Evolutionary conservation across 2,888 invertebrate genomes (phyloP).

Genomic region (Caenorhabditis sulstoni): DNA sequence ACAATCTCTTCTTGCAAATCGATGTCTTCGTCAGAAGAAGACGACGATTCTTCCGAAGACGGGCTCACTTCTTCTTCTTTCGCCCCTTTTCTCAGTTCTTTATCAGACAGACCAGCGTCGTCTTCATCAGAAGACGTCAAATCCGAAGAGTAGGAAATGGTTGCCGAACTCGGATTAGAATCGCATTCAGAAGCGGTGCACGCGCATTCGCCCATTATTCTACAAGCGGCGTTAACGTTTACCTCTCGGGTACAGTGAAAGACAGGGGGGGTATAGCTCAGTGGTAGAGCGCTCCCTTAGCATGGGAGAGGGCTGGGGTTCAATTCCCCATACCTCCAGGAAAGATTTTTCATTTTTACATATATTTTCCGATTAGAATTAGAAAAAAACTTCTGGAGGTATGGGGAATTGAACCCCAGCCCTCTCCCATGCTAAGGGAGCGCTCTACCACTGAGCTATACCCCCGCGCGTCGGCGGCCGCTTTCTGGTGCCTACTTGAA

Average conservation of each 20-base stretch:
- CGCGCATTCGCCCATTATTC: conserved; percentile 28
- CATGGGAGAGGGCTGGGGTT: conserved; percentile 77
- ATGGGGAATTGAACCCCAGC: conserved; percentile 76
- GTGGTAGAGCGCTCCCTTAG: conserved; percentile 78
- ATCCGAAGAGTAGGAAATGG: conserved; percentile 6
- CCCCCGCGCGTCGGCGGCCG: conserved; percentile 44
- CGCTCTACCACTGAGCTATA: conserved; percentile 77
- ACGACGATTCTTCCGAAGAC: conserved; percentile 19
- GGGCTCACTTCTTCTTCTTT: not conserved
- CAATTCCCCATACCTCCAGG: conserved; percentile 74
- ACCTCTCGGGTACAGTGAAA: too few species aligned
- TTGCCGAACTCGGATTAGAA: not conserved
- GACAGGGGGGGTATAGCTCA: conserved; percentile 69
- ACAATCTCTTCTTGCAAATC: conserved; percentile 8
- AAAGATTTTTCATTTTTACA: conserved; percentile 47
- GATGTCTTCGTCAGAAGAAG: conserved; percentile 13
- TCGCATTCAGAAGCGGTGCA: conserved; percentile 27
- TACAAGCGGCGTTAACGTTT: not conserved
- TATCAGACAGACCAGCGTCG: not conserved
- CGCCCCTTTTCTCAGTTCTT: not conserved
- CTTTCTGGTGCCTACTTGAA: conserved; percentile 1
- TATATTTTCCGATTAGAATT: too few species aligned
- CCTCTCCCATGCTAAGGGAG: conserved; percentile 75
- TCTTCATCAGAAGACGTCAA: conserved; percentile 13
- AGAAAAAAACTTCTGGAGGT: conserved; percentile 62